These are phyloP conservation scores for Cranoglanis bouderius DNA, from an alignment of 2,113 vertebrate genomes.

Conservation along the genomic window DNA sequence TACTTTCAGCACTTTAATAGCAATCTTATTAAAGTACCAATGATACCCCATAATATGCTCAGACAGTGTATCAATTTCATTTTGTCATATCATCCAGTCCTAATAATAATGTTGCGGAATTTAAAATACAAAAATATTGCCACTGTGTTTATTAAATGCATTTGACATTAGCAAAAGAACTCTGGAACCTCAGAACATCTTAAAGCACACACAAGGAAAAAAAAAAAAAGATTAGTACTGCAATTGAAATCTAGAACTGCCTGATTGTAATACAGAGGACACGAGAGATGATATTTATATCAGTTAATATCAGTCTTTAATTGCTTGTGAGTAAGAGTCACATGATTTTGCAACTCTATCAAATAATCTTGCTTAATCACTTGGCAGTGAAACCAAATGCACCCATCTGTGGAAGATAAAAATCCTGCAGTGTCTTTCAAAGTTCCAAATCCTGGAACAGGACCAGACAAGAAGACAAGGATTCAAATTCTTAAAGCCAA, in stretches of 20 bases:
- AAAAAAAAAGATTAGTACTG: not conserved
- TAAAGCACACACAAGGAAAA: not conserved
- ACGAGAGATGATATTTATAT: no score
- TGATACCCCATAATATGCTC: not conserved
- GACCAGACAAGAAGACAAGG: not conserved
- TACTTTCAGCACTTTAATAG: not conserved
- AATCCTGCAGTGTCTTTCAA: not conserved
- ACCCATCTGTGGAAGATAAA: not conserved
- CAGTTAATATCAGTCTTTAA: not conserved
- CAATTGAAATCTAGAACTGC: not conserved
- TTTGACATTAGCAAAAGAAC: not conserved
- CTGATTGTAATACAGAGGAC: not conserved
- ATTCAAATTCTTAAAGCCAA: not conserved
- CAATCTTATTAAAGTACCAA: not conserved
- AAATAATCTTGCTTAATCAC: conserved; percentile 6
- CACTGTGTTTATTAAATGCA: not conserved
- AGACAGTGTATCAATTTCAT: not conserved
- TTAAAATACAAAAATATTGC: not conserved
- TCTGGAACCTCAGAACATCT: not conserved
- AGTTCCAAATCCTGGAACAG: not conserved
- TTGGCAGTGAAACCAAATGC: not conserved
- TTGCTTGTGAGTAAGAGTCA: not conserved
- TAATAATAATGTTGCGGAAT: not conserved
- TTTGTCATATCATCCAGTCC: not conserved
- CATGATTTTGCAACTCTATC: not conserved